phyloP scores from a whole-genome alignment of 2,113 vertebrate species.

The Malurus alboscapulatus region DNA sequence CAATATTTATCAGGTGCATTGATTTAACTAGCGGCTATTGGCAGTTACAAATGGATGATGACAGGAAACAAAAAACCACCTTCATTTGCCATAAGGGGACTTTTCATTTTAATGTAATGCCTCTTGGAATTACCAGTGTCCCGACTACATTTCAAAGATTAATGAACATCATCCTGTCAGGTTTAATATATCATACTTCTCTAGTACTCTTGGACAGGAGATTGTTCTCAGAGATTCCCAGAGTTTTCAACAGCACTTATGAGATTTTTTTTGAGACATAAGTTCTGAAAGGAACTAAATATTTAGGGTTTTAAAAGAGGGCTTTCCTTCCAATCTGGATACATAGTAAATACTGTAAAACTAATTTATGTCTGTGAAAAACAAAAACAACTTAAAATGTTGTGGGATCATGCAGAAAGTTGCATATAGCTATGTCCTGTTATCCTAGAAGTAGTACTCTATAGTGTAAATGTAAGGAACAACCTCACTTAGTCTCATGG shows the following conservation, averaged over 20 bases:
- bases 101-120: constrained; percentile 71
- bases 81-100: constrained; percentile 65
- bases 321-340: neutral
- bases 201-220: neutral
- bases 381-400: neutral
- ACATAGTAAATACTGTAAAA: neutral
- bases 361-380: neutral
- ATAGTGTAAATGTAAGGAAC: neutral
- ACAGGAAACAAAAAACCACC: constrained; percentile 71
- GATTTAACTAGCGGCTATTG: constrained; percentile 73
- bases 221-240: neutral
- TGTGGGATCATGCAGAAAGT: neutral
- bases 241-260: neutral
- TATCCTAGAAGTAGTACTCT: neutral
- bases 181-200: constrained; percentile 43
- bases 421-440: neutral
- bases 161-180: constrained; percentile 62
- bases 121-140: constrained; percentile 68
- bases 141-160: constrained; percentile 67
- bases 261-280: neutral
- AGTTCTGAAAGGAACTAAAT: neutral
- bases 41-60: constrained; percentile 77
- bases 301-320: neutral
- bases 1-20: constrained; percentile 74
- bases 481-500: neutral